Base-by-base conservation (phyloP, 2,797 vertebrate genomes). In the Fringilla coelebs region DNA sequence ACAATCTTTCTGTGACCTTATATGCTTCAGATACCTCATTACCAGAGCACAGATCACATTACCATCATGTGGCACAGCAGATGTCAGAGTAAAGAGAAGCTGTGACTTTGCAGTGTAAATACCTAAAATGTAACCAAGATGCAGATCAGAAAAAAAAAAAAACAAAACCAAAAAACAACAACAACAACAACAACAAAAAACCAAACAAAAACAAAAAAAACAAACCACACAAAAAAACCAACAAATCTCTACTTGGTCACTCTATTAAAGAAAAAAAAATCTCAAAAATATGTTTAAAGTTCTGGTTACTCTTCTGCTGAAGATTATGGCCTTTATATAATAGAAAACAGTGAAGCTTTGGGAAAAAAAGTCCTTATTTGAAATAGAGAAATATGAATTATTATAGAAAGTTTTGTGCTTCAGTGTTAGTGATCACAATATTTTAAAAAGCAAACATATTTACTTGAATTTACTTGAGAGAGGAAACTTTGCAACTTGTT, bases 31-130 rank as follows among this genome's bases (percentile, higher is more conserved):
- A 38, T 45, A 51, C 25, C 80, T 94, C 49, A 57, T 84, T 88
- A 72, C 17, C 58, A 91, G 57, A 60, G 68, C 32, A 19, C 34
- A 52, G 76, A 68, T 91, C 51, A 78, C 79, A 46, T 60, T 88
- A 17, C 46, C 38, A 43, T 85, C 40, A 51, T 71, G 80, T 80
- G 85, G 66, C 83, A 77, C 61, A 84, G 49, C 85, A 84, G 79
- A 89, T 88, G 79, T 29, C n/a, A 48, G 68, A 55, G 52, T 26
- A 60, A 63, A 48, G 65, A 74, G 49, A 71, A 52, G 21, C 49
- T 73, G 25, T 66, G 40, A 63, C 40, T 65, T 55, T 25, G 32
- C 41, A 36, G 8, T 75, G 31, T 77, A 63, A 80, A 77, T 58
- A 55, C 6, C 19, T 58, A 51, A 89, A 85, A 41, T 51, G 58